Percentiles rank a stretch among this genome's conserved stretches.
These are phyloP conservation scores for Perizoma flavofasciatum DNA, from an alignment of 2,888 invertebrate species.

Conservation along the genomic window DNA sequence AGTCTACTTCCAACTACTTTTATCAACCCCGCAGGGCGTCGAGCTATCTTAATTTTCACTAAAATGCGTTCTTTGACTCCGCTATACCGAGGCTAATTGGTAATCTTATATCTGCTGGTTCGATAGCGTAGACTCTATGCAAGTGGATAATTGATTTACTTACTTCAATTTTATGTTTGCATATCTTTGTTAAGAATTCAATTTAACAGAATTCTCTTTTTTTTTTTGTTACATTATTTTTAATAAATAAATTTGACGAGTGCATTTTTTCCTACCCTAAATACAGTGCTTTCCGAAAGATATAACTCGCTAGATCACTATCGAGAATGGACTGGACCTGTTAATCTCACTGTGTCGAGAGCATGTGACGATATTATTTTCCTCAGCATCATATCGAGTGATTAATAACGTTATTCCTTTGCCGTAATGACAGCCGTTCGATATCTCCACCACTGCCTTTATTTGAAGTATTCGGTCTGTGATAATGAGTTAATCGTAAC, in stretches of 20 bases:
- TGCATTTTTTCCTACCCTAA: slow-evolving; percentile 14
- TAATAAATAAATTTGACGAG: slow-evolving; percentile 4
- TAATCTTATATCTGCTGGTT: slow-evolving; percentile 36
- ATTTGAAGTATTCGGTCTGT: slow-evolving; percentile 55
- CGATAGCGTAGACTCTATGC: slow-evolving; percentile 22
- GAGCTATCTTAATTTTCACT: slow-evolving; percentile 47
- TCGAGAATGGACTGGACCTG: slow-evolving; percentile 68
- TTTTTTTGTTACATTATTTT: slow-evolving; percentile 14
- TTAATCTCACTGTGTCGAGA: slow-evolving; percentile 78
- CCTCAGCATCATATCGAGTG: slow-evolving; percentile 73
- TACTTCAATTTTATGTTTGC: slow-evolving; percentile 21
- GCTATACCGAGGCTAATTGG: slow-evolving; percentile 36
- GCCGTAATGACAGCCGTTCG: slow-evolving; percentile 64
- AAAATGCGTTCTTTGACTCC: slow-evolving; percentile 47
- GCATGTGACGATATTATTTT: slow-evolving; percentile 81
- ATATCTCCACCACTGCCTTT: slow-evolving; percentile 51
- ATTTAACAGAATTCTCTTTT: slow-evolving; percentile 7
- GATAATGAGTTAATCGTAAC: slow-evolving; percentile 59
- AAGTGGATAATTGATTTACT: slow-evolving; percentile 33
- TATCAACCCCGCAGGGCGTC: slow-evolving; percentile 53
- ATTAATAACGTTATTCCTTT: slow-evolving; percentile 79
- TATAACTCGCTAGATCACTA: slow-evolving; percentile 49
- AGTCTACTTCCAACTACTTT: slow-evolving; percentile 58
- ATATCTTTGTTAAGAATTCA: slow-evolving; percentile 9
- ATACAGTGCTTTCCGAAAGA: slow-evolving; percentile 23